A percentile compares a stretch with the other conserved stretches of the same genome.
Conservation (phyloP, 2,113 vertebrate species). For the Buteo buteo region DNA sequence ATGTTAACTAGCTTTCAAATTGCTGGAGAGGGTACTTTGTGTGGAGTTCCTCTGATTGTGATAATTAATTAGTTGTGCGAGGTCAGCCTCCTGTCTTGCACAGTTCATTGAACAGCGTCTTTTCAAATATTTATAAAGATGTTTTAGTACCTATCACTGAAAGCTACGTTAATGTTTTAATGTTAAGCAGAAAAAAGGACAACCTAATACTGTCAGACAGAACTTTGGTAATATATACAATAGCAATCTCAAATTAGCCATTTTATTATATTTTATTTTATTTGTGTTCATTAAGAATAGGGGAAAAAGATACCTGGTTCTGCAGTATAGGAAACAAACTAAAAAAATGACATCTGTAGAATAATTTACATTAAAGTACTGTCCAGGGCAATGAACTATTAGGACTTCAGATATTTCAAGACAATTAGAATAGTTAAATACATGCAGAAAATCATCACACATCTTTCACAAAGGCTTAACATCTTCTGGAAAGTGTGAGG, state of each 20-base stretch:
- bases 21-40: conserved; percentile 60
- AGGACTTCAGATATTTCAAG: not conserved
- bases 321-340: not conserved
- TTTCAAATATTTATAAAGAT: conserved; percentile 72
- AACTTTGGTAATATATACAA: not conserved
- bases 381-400: not conserved
- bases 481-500: not conserved
- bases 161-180: conserved; percentile 41
- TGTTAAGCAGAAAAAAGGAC: conserved; percentile 5
- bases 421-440: not conserved
- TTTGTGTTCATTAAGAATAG: not conserved
- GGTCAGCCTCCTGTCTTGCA: conserved; percentile 64
- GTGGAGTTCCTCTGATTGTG: conserved; percentile 69
- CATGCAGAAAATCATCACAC: not conserved
- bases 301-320: not conserved
- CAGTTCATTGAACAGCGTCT: conserved; percentile 46
- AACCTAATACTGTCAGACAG: not conserved
- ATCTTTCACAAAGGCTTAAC: not conserved
- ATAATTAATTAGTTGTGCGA: conserved; percentile 69
- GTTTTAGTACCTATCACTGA: conserved; percentile 27
- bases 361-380: not conserved
- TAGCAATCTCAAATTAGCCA: not conserved
- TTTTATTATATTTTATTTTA: not conserved
- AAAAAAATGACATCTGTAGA: not conserved
- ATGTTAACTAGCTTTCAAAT: conserved; percentile 71